Base-by-base conservation (phyloP, 2,797 vertebrate species). In the Gymnothorax reevesii region DNA sequence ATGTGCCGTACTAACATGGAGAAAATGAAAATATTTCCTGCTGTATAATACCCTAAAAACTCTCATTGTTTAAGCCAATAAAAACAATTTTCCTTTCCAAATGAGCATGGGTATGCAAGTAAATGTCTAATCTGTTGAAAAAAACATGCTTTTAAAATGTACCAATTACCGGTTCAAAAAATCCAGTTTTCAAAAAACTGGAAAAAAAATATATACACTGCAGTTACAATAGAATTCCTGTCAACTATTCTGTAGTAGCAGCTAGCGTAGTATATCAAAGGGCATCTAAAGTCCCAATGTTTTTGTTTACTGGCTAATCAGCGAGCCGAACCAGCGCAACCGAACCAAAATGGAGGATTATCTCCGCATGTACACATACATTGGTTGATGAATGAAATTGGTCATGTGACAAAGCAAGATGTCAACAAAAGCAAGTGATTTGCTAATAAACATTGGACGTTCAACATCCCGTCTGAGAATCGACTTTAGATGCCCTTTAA, bases 1-100 rank as follows among this genome's bases (percentile, higher is more conserved):
- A 2, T 42, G 33, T 42, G 2, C 33, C 33, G 2, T 42, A 42
- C 33, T 66, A n/a, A 52, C 7, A 4, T 22, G 82, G n/a, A 27
- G 27, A 25, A 25, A 52, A 15, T 62, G 49, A 86, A n/a, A 86
- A 83, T 79, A n/a, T 83, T 79, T 86, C 17, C 15, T 42, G n/a
- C 60, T 71, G 59, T n/a, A 54, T 57, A 57, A 57, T 82, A 10
- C 80, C 8, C 55, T 5, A 77, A 57, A 59, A 1, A 80, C 22
- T 22, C 8, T 9, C 54, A 25, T 59, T 83, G n/a, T 83, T 57
- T 59, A 59, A 2, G 25, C 33, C 33, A 42, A 42, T 42, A 42
- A 42, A 27, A 27, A 12, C 57, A 2, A 59, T 20, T 57, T 83
- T 2, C n/a, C 54, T 22, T 15, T 25, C 80, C 55, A 57, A 57